Evolutionary conservation across 2,797 vertebrate species (phyloP).

Genomic region (Vultur gryphus): DNA sequence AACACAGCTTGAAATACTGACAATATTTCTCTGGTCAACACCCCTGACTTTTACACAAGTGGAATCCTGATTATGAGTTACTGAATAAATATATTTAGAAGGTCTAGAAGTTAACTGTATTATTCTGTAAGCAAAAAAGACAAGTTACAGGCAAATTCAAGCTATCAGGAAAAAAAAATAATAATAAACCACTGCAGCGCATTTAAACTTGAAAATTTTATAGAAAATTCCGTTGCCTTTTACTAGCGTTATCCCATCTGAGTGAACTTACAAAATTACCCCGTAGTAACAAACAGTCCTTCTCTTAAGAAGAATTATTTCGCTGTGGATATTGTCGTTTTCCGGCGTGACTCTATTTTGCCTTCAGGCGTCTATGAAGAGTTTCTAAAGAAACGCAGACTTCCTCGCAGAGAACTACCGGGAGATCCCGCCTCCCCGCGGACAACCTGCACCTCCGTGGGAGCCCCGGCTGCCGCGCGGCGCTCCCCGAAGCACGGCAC

Average conservation of each 20-base stretch:
- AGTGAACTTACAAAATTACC: conserved; percentile 66
- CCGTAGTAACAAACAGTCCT: conserved; percentile 64
- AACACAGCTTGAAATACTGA: conserved; percentile 78
- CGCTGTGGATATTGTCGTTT: conserved; percentile 22
- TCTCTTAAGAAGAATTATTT: conserved; percentile 54
- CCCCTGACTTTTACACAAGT: conserved; percentile 72
- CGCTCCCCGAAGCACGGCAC: not conserved
- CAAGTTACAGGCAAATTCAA: conserved; percentile 68
- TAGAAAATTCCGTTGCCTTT: conserved; percentile 68
- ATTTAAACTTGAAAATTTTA: conserved; percentile 58
- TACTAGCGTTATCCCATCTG: conserved; percentile 7
- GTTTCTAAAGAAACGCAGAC: not conserved
- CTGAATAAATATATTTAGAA: conserved; percentile 70
- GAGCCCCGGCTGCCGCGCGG: not conserved
- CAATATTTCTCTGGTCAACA: conserved; percentile 72
- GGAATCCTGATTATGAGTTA: conserved; percentile 72
- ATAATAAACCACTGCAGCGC: conserved; percentile 41
- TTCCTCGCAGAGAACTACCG: not conserved
- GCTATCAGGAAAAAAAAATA: conserved; percentile 38
- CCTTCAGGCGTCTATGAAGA: not conserved
- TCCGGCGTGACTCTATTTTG: not conserved
- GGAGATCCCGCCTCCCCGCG: not conserved
- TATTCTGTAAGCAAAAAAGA: conserved; percentile 67
- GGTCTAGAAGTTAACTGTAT: conserved; percentile 64
- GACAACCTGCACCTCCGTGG: not conserved